phyloP scores from a whole-genome alignment of 2,113 vertebrate species.

The Nansenia antarctica region DNA sequence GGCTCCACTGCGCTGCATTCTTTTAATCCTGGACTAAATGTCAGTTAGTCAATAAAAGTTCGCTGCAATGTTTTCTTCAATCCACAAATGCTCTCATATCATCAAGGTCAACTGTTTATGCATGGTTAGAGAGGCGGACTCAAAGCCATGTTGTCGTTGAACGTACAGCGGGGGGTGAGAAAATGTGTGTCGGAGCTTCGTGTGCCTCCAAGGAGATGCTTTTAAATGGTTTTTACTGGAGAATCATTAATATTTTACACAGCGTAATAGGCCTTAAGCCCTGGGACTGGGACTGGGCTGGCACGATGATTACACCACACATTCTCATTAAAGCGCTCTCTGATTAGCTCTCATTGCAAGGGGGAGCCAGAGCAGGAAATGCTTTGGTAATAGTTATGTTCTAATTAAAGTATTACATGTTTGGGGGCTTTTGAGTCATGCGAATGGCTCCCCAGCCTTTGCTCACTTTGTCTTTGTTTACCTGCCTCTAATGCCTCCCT shows the following conservation, averaged over 20 bases:
- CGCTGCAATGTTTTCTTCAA: too few species aligned
- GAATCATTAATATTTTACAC: slow-evolving; percentile 92
- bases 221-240: slow-evolving; percentile 82
- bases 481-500: slow-evolving; percentile 25
- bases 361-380: slow-evolving; percentile 61
- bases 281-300: slow-evolving; percentile 81
- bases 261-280: slow-evolving; percentile 87
- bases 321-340: slow-evolving; percentile 86
- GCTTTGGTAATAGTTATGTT: slow-evolving; percentile 59
- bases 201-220: slow-evolving; percentile 78
- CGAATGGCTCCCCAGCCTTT: slow-evolving; percentile 36
- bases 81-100: too few species aligned
- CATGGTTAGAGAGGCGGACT: not conserved
- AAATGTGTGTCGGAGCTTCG: slow-evolving; percentile 9
- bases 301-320: slow-evolving; percentile 86
- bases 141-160: slow-evolving; percentile 8
- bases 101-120: slow-evolving; percentile 1
- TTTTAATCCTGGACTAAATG: too few species aligned
- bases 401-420: slow-evolving; percentile 61
- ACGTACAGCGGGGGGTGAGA: slow-evolving; percentile 9
- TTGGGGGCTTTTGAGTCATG: slow-evolving; percentile 43
- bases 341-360: slow-evolving; percentile 83
- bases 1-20: too few species aligned
- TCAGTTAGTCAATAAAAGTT: too few species aligned
- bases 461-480: slow-evolving; percentile 45